Conservation (phyloP, 1,140 invertebrate species). For the Drosophila nasuta region DNA sequence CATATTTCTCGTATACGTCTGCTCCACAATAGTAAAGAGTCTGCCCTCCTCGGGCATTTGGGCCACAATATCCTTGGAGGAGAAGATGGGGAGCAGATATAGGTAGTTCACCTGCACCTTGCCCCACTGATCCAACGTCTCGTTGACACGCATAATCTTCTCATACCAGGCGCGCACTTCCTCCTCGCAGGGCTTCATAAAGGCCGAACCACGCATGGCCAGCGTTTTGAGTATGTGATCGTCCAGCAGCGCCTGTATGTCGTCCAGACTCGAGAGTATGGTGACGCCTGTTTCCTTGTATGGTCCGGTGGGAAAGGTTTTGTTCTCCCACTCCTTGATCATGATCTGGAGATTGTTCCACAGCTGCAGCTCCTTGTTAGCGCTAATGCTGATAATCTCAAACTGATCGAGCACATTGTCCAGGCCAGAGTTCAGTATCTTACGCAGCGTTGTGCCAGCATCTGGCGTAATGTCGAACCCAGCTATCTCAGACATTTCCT, state of each 20-base stretch:
- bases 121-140: constrained; percentile 94
- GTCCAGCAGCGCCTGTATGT: constrained; percentile 94
- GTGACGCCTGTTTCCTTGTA: constrained; percentile 93
- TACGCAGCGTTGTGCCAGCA: constrained; percentile 92
- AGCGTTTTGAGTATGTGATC: constrained; percentile 96
- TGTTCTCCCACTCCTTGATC: constrained; percentile 93
- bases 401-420: constrained; percentile 91
- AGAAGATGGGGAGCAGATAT: constrained; percentile 97
- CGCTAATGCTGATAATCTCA: constrained; percentile 95
- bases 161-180: constrained; percentile 94
- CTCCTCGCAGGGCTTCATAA: constrained; percentile 94
- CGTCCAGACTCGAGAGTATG: constrained; percentile 93
- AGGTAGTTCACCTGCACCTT: constrained; percentile 95
- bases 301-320: constrained; percentile 89
- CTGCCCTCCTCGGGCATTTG: constrained; percentile 96
- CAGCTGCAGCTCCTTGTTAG: constrained; percentile 93
- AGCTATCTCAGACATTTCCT: constrained; percentile 93
- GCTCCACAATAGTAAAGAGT: constrained; percentile 91
- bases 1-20: constrained; percentile 93
- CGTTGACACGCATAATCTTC: constrained; percentile 91
- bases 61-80: constrained; percentile 95
- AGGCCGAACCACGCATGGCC: constrained; percentile 95
- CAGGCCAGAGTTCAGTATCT: constrained; percentile 92
- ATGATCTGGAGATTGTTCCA: constrained; percentile 93
- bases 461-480: constrained; percentile 93